Base-by-base conservation (phyloP, 2,888 invertebrate species). In the Coremacera marginata region DNA sequence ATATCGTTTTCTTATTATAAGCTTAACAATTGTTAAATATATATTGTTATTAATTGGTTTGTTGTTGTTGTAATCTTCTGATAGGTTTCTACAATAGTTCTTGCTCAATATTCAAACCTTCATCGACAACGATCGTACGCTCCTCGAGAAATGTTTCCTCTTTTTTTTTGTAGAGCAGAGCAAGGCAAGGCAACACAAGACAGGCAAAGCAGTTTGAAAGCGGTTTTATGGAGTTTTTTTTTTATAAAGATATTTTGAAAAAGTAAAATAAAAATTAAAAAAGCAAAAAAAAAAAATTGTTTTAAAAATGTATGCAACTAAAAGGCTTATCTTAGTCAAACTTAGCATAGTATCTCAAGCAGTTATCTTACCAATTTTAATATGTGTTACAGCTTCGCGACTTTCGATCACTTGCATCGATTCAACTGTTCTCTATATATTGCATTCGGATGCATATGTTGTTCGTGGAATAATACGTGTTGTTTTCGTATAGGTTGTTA, bases 121-220 rank as follows among this genome's bases (percentile, higher is more conserved):
- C 89, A 81, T 87, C 84, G 82, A 88, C 88, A 81, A 88, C 85
- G 82, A 89, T 85, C 75, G 88, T 89, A 81, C 88, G 86, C 83
- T 89, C 89, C 85, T 89, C 89, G 80, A 88, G 83, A 83, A 87
- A 86, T 80, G 89, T 89, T 86, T 89, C 88, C 86, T 87, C 89
- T 89, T 81, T 78, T 80, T 80, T 31, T 22, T 77, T 60, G 72
- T 65, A 55, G 60, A 55, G 76, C 73, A 63, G 57, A 5, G 75
- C 67, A 71, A 79, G 80, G 75, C 67, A 25, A 27, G 44, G 52
- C 52, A 27, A 68, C 11, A 75, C 77, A 81, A 79, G 77, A 79
- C 82, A 83, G 79, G 81, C 68, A 82, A 83, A 82, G 84, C 85
- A 80, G 77, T 75, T 81, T 78, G 72, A 82, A 85, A 85, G 86